Base-by-base conservation (phyloP, 1,140 invertebrate species). In the Solen grandis region DNA sequence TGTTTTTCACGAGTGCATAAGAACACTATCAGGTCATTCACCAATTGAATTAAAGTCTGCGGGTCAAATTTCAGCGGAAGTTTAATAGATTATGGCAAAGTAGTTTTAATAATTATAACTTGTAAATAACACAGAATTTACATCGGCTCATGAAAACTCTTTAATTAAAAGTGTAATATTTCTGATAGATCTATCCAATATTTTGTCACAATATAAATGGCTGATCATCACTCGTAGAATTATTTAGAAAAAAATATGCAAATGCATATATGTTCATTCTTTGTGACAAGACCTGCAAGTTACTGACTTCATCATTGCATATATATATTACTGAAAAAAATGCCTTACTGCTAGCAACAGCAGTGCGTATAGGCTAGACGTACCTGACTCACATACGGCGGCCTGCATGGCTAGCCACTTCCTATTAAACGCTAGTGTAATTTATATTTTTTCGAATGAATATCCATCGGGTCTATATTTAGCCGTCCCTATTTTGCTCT, bases 1-100 rank as follows among this genome's bases (percentile, higher is more conserved):
- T n/a, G n/a, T n/a, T n/a, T n/a, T n/a, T n/a, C n/a, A n/a, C n/a
- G n/a, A n/a, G n/a, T 62, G 59, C 59, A 62, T 33, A 29, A 62
- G 59, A 62, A 62, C 59, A n/a, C 59, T 62, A 62, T 62, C 59
- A 3, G 59, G 59, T 62, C 59, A 62, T 62, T 22, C 59, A 62
- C 29, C 59, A 62, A 62, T 62, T 62, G 59, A 62, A 62, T 62
- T 62, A 62, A 62, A 62, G 59, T 62, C 59, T 62, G 59, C 33
- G 16, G 59, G 59, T 62, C 59, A 62, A 62, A 31, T 62, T 62
- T 62, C 29, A 62, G 59, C 59, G 59, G 59, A 62, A 62, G 29
- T 62, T n/a, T n/a, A n/a, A n/a, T 62, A 62, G 59, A 62, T 62
- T 62, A 62, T 62, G 59, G 59, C 59, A 62, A 62, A 62, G 59